These are phyloP conservation scores for Columba janthina DNA, from an alignment of 2,113 vertebrate genomes.

Conservation along the genomic window DNA sequence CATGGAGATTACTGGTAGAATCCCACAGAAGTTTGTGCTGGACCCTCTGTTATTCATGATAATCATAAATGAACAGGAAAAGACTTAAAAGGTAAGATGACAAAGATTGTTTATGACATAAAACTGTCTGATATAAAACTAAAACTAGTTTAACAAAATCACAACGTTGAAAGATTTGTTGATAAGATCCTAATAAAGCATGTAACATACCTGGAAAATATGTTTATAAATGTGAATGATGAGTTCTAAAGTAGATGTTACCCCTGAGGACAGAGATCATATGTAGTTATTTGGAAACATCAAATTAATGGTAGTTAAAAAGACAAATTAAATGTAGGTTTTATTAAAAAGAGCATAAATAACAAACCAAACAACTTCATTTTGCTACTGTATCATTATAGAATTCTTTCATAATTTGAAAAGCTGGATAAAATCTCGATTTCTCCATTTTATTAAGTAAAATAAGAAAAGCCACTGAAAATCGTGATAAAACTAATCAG, in stretches of 20 bases:
- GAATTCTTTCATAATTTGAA: not conserved
- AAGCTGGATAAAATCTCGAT: not conserved
- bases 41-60: not conserved
- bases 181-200: not conserved
- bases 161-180: not conserved
- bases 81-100: not conserved
- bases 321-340: not conserved
- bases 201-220: not conserved
- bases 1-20: not conserved
- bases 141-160: not conserved
- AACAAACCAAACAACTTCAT: not conserved
- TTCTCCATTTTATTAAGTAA: not conserved
- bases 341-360: not conserved
- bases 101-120: not conserved
- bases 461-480: not conserved
- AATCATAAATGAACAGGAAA: not conserved
- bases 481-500: not conserved
- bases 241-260: not conserved
- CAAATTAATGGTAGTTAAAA: not conserved
- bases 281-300: not conserved
- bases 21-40: not conserved
- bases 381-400: not conserved
- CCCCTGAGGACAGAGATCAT: not conserved
- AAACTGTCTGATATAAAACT: not conserved
- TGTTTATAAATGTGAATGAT: not conserved